A percentile compares a stretch with the other conserved stretches of the same genome.
These are phyloP conservation scores for Ephydatia muelleri DNA, from an alignment of 37 sponge, comb jelly and placozoan species.

Conservation along the genomic window DNA sequence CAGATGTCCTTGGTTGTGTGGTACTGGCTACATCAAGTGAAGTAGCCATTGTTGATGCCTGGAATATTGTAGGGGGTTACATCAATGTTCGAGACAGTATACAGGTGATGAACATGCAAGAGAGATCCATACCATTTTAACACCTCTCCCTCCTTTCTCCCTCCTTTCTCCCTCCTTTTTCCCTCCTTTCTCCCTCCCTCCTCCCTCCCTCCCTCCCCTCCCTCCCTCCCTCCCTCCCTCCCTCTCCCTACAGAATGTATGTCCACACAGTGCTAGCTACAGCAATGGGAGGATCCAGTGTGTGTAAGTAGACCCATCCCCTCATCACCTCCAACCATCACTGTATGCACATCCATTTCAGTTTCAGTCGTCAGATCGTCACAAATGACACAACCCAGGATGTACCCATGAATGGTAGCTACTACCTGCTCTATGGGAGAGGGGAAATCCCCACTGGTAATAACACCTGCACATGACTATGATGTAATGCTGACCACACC, in stretches of 20 bases:
- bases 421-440: not conserved
- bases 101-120: not conserved
- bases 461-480: not conserved
- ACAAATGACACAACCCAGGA: not conserved
- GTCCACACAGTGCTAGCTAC: not conserved
- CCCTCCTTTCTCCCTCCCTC: not conserved
- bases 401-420: not conserved
- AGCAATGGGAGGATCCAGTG: not conserved
- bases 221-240: conserved; percentile 13
- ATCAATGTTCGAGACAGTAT: not conserved
- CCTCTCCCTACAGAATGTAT: not conserved
- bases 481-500: not conserved
- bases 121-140: no score
- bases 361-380: not conserved
- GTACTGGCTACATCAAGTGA: not conserved
- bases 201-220: not conserved
- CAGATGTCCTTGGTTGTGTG: not conserved
- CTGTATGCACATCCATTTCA: not conserved
- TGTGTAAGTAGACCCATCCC: not conserved
- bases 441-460: not conserved
- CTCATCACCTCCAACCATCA: not conserved
- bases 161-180: no score
- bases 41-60: not conserved
- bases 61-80: not conserved
- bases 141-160: no score